Evolutionary conservation across 2,888 invertebrate genomes (phyloP), one percentile per base, ranked within the genome.

Genomic region (Epsilonema sp.): DNA sequence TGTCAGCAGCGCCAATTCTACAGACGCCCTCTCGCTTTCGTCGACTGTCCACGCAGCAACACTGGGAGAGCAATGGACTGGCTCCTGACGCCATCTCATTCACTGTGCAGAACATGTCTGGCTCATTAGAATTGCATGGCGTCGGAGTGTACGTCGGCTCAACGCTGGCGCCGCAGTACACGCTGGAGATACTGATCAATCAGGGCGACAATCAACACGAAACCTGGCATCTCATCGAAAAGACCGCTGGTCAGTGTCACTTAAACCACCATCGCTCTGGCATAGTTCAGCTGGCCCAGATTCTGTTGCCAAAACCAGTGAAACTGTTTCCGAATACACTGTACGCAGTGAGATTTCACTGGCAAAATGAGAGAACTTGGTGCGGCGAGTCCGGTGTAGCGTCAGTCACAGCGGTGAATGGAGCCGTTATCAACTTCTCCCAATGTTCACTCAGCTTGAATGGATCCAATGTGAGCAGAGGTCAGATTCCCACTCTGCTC

Each of bases 21-120:
- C 77, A 84, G 53, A 87, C 89, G 0, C 84, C 86, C 0, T 81
- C 82, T 31, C 75, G 92, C 24, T 94, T 92, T 67, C 81, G 84
- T 38, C 77, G 86, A 42, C 80, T 82, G 40, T 89, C 87, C 65
- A 78, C 81, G 55, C 79, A 80, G 43, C 77, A 86, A 40, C 82
- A 83, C 1, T 94, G 94, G 94, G 90, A 92, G 65, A 87, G 90
- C 0, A 87, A 90, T 2, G 87, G 86, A 65, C 90, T 90, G 26
- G 86, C 86, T 11, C 86, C 90, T 0, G 94, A 97, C 69, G 90
- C 90, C 1, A 82, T 97, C 13, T 54, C 56, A 1, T 57, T 63
- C 41, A 50, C 54, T 31, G 89, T 92, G 11, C 90, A 94, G 70
- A n/a, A n/a, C n/a, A n/a, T n/a, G n/a, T 75, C 81, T 21, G 74